Conservation (phyloP, 2,797 vertebrate species). For the Enteromius unitaeniatus region DNA sequence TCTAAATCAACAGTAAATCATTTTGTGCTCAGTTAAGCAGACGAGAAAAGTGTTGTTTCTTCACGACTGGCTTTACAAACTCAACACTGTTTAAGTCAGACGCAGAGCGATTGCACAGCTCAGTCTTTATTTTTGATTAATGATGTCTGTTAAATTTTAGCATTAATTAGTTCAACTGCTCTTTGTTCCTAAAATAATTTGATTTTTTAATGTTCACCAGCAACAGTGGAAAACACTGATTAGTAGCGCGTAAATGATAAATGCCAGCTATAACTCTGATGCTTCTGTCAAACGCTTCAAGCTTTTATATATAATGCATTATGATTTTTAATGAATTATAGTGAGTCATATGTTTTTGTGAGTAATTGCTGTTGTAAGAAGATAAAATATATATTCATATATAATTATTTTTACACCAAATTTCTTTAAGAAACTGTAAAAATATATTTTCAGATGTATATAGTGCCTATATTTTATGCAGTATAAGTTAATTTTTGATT, state of each 20-base stretch:
- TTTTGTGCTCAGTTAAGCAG: not conserved
- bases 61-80: not conserved
- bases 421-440: not conserved
- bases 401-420: not conserved
- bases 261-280: not conserved
- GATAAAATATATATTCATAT: not conserved
- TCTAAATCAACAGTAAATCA: not conserved
- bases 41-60: not conserved
- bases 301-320: not conserved
- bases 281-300: not conserved
- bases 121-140: not conserved
- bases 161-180: not conserved
- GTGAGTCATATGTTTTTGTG: not conserved
- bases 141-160: not conserved
- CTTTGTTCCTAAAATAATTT: not conserved
- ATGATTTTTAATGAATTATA: not conserved
- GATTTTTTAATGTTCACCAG: not conserved
- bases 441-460: not conserved
- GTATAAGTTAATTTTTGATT: no score
- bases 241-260: not conserved
- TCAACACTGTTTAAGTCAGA: not conserved
- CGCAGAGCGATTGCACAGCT: not conserved
- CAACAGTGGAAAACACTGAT: not conserved
- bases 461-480: not conserved
- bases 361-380: not conserved